Base-by-base conservation (phyloP, 2,797 vertebrate species). In the Prionace glauca region DNA sequence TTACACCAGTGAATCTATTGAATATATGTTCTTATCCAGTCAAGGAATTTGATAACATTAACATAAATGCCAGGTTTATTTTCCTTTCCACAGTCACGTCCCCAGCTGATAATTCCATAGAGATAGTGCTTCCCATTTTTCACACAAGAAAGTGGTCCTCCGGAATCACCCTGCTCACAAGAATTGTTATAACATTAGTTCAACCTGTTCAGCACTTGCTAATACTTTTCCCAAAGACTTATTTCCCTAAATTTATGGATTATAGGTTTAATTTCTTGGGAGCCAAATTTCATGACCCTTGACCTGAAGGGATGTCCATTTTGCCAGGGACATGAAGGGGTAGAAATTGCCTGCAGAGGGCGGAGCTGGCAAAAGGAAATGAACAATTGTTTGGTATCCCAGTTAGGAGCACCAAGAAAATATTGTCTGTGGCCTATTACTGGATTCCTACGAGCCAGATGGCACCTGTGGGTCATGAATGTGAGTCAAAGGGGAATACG, bases 21-120 rank as follows among this genome's bases (percentile, higher is more conserved):
- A 71, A 16, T 56, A 62, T 87, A 20, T 41, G 14, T 36, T 84
- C 26, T 67, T 67, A 95, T 95, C 77, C 95, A 67, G 56, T 41
- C 16, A 29, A 95, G 95, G 67, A 79, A 84, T 26, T 45, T 86
- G 95, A 24, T 56, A 60, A 95, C 56, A 26, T 16, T 67, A 79
- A 56, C 26, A n/a, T 65, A 95, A 95, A 87, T 56, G 56, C 95
- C 95, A 67, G 95, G 95, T 71, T 87, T 95, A 32, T 41, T 87
- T 86, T 79, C 62, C 4, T 65, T 72, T 5, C 56, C 79, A 86
- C 95, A 41, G 1, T 14, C 32, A 0, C 0, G 1, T 32, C 56
- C 95, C 95, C 56, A 87, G 79, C 77, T 95, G 26, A 90, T 65
- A 56, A 87, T 67, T 62, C 95, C 95, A 16, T 84, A 67, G 11